Conservation (phyloP, 2,797 vertebrate genomes). For the Erethizon dorsatum region DNA sequence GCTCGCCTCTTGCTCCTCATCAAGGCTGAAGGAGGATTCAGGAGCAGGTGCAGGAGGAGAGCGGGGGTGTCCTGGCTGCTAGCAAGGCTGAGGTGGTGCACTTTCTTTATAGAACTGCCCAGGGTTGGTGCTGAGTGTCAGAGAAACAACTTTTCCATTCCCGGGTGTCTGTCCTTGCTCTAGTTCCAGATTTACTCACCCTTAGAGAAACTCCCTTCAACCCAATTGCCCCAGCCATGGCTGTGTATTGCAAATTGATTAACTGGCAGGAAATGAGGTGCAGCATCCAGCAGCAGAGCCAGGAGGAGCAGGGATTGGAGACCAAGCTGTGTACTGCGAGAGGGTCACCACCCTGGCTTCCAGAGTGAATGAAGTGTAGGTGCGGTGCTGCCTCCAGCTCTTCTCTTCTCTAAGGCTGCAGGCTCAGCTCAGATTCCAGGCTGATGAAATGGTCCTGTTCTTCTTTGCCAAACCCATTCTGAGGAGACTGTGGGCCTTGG, state of each 20-base stretch:
- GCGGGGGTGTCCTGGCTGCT: accelerated
- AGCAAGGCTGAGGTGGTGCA: background rate
- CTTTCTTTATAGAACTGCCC: background rate
- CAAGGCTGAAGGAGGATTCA: background rate
- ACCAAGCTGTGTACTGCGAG: background rate
- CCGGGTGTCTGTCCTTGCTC: background rate
- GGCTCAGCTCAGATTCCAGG: background rate
- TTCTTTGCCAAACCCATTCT: background rate
- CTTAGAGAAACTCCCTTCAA: slow-evolving; percentile 5
- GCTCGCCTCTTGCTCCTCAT: background rate
- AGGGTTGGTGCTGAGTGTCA: background rate
- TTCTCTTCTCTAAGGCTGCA: background rate
- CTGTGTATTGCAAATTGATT: slow-evolving; percentile 63
- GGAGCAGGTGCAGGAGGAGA: background rate
- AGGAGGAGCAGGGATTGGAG: background rate
- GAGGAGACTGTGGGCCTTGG: background rate
- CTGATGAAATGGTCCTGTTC: background rate
- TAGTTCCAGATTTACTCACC: background rate
- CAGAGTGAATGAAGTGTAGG: background rate
- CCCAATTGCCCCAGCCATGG: background rate
- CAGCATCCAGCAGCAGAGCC: background rate
- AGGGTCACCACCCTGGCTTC: background rate
- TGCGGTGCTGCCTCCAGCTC: background rate
- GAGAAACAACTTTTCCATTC: background rate
- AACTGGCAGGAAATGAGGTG: background rate